Base-by-base conservation (phyloP, 2,888 invertebrate genomes). In the Lithophane semibrunnea region DNA sequence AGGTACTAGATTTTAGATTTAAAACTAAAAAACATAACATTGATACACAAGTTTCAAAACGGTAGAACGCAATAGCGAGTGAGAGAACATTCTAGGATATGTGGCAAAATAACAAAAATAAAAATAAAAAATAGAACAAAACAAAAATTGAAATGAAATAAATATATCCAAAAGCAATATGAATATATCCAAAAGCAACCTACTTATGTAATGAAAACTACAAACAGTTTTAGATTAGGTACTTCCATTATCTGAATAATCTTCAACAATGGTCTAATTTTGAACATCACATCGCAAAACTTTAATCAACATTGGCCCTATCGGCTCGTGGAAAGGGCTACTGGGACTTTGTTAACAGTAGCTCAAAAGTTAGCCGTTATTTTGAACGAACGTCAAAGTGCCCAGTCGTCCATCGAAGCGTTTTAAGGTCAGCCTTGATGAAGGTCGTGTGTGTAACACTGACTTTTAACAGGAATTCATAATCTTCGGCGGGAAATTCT, bases 301-400 rank as follows among this genome's bases (percentile, higher is more conserved):
- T 77, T 75, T 21, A 64, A 61, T 60, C n/a, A 16, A 80, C 12
- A 49, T 73, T 80, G 24, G 49, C 18, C 13, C 21, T n/a, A 44
- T 81, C 24, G 18, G 29, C 13, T 49, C 13, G 18, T 12, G 7
- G 61, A 56, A 79, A 42, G 18, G 66, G 18, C n/a, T 49, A 13
- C 29, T 49, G 42, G 21, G 16, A 67, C 61, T 82, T 77, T 16
- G n/a, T 61, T 56, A 79, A 76, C 37, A 67, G 54, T 44, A 67
- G 54, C 42, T 76, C 61, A 61, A 63, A 76, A 77, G 54, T 37
- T 66, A 16, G 9, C 7, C 56, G 8, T 47, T 76, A 52, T 37
- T 37, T 37, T 44, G 47, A 56, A 52, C 42, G 24, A 44, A 76
- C 63, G 1, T 58, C 77, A 61, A 76, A 79, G 56, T 77, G 37